Evolutionary conservation across 2,888 invertebrate genomes (phyloP).

Genomic region (Nomada ruficornis): DNA sequence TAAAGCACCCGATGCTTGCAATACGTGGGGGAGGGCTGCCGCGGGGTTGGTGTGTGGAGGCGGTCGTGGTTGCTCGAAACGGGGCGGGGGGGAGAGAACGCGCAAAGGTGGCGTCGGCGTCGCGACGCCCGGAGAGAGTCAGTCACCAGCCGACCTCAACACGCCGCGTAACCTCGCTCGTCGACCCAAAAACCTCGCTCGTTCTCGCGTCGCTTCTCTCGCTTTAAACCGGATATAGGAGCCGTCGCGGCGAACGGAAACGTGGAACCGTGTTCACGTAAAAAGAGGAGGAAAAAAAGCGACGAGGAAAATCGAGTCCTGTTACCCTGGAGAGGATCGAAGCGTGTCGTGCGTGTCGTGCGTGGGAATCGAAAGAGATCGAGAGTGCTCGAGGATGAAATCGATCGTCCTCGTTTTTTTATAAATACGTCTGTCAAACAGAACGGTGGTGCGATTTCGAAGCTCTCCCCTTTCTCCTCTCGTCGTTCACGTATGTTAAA

Average conservation of each 20-base stretch:
- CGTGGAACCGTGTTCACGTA: constrained; percentile 4
- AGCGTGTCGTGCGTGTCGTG: constrained; percentile 6
- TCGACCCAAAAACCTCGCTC: constrained; percentile 40
- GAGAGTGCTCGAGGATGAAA: not conserved
- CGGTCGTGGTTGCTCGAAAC: constrained; percentile 64
- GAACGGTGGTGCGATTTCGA: not conserved
- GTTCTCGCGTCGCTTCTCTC: constrained; percentile 21
- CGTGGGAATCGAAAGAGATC: not conserved
- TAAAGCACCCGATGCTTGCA: constrained; percentile 68
- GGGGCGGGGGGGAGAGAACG: constrained; percentile 40
- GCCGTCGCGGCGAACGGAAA: constrained; percentile 34
- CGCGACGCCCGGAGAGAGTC: constrained; percentile 82
- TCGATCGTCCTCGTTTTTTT: not conserved
- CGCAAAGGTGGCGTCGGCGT: constrained; percentile 83
- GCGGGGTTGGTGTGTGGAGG: constrained; percentile 48
- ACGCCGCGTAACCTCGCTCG: constrained; percentile 77
- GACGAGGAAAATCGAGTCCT: not conserved
- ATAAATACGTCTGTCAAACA: not conserved
- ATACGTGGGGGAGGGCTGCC: constrained; percentile 27
- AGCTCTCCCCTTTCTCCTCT: not conserved
- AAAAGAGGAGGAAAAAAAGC: too few relatives aligned
- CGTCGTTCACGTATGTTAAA: not conserved
- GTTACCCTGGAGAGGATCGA: not conserved
- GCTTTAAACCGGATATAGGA: constrained; percentile 15
- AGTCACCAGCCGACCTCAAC: constrained; percentile 83